phyloP scores from a whole-genome alignment of 2,797 vertebrate species.

The Orientallactaga sibirica region DNA sequence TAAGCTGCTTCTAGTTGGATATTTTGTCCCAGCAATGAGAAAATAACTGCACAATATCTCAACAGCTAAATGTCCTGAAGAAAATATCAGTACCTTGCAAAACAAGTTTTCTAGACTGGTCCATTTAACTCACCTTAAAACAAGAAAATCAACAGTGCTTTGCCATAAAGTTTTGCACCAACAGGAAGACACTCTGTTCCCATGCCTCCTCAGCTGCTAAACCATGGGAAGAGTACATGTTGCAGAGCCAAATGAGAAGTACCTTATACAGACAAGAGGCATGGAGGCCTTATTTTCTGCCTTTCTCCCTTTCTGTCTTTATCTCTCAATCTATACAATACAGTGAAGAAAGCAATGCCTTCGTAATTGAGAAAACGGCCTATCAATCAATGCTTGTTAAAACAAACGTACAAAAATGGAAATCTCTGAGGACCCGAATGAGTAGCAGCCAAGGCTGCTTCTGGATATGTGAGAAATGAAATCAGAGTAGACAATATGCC shows the following conservation, averaged over 20 bases:
- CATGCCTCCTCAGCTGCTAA: neutral
- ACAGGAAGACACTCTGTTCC: neutral
- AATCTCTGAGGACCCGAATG: conserved; percentile 75
- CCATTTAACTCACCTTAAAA: neutral
- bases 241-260: neutral
- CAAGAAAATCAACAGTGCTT: neutral
- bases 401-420: conserved; percentile 67
- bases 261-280: neutral
- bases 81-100: neutral
- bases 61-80: no score
- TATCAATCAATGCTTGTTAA: conserved; percentile 80
- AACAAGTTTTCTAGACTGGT: neutral
- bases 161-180: neutral
- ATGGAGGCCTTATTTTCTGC: neutral
- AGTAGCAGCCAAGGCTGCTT: conserved; percentile 64
- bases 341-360: conserved; percentile 43
- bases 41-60: no score
- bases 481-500: conserved; percentile 70
- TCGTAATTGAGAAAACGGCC: conserved; percentile 73
- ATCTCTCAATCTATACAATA: conserved; percentile 51
- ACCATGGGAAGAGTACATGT: rapidly evolving
- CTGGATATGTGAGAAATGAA: conserved; percentile 75
- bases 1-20: no score
- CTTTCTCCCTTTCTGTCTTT: conserved; percentile 55
- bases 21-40: no score